Percentiles rank a stretch among this genome's conserved stretches.
Conservation (phyloP, 2,797 vertebrate genomes). For the Chiloscyllium punctatum region DNA sequence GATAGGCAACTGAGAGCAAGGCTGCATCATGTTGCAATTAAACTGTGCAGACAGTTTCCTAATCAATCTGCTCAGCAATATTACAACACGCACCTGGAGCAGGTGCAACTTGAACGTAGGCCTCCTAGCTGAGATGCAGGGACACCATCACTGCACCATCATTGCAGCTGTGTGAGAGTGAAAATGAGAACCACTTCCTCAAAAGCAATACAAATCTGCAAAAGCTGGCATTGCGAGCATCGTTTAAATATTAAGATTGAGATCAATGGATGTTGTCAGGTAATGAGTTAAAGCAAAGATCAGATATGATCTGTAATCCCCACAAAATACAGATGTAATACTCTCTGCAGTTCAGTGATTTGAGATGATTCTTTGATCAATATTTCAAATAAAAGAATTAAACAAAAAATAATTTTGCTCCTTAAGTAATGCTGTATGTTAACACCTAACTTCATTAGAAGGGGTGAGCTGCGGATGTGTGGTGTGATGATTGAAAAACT, state of each 20-base stretch:
- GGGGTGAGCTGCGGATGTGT: neutral
- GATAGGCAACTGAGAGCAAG: neutral
- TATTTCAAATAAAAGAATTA: neutral
- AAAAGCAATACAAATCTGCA: neutral
- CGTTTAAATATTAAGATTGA: neutral
- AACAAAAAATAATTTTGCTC: neutral
- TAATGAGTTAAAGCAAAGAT: neutral
- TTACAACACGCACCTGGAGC: no score
- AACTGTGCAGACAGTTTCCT: no score
- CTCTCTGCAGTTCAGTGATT: neutral
- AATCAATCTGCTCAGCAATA: no score
- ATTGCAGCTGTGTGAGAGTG: neutral
- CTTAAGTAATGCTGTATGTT: neutral
- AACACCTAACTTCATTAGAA: slow-evolving; percentile 9
- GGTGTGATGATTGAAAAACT: neutral
- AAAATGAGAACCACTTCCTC: neutral
- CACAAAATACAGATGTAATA: neutral
- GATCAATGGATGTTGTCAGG: neutral
- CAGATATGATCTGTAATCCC: neutral
- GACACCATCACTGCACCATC: no score
- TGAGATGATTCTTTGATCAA: neutral
- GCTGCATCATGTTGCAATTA: neutral
- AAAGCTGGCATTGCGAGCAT: neutral
- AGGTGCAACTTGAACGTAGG: no score
- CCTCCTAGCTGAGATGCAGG: no score